Evolutionary conservation across 2,113 vertebrate genomes (phyloP), one percentile per base, ranked within the genome.

Genomic region (Erythrocercus mccallii): DNA sequence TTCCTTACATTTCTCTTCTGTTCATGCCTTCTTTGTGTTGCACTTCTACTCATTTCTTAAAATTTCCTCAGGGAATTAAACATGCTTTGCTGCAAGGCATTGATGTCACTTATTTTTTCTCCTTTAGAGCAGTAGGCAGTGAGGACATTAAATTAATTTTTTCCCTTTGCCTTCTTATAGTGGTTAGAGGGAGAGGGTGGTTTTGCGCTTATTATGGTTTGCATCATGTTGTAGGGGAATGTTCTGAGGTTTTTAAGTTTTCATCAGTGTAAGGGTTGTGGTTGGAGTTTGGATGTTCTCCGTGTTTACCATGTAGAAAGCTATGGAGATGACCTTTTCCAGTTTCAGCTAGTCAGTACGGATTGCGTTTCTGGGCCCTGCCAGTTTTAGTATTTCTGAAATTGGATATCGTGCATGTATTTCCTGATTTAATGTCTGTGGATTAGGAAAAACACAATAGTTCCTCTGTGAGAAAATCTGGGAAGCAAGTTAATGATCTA

Each of bases 241-340:
- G 86, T 87, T 94, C 89, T 94, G 96, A 94, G 92, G 96, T 86
- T 96, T 97, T 80, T 6, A 92, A 81, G 77, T 95, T 95, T 91
- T 95, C 91, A 82, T 92, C 86, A 77, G 86, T 35, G 42, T 79
- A 35, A 73, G 86, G n/a, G 57, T 86, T 95, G 74, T 95, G 95
- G 93, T 89, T 71, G 73, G n/a, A 80, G 95, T 54, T 91, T 74
- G 79, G 91, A 94, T 88, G 74, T 71, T 86, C 92, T 90, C 82
- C 0, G 19, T 97, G 95, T 96, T 97, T 92, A 93, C 94, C 87
- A 73, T 81, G 60, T 64, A 85, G 60, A 86, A 90, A 95, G 90
- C 91, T 92, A 83, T 95, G 95, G 94, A 97, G 92, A 96, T 93
- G 87, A 92, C 86, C 89, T 95, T 96, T 96, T 96, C 83, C 82